Percentiles rank a stretch among this genome's conserved stretches.
These are phyloP conservation scores for Periparus ater DNA, from an alignment of 2,797 vertebrate species.

Conservation along the genomic window DNA sequence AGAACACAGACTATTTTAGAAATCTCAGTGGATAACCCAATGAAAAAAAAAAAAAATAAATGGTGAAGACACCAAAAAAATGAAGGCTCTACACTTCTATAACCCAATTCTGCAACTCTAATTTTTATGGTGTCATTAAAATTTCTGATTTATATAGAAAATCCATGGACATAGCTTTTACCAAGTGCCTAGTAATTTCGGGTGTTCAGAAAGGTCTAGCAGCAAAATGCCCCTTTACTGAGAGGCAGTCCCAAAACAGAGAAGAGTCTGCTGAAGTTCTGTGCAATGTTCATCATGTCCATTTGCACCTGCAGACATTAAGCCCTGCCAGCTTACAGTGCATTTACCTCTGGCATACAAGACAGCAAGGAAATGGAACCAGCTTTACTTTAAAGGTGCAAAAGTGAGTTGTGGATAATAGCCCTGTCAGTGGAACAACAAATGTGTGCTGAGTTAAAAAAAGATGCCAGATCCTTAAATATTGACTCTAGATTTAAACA, in stretches of 20 bases:
- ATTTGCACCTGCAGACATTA: neutral
- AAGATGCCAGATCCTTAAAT: neutral
- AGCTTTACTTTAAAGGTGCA: neutral
- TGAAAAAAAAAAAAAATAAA: neutral
- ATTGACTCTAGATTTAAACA: neutral
- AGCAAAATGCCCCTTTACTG: neutral
- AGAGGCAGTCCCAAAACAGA: accelerated
- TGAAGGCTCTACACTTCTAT: neutral
- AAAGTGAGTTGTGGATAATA: neutral
- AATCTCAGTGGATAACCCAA: neutral
- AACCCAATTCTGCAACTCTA: neutral
- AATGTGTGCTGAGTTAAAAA: neutral
- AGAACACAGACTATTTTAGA: neutral
- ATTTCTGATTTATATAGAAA: neutral
- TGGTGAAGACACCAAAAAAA: neutral
- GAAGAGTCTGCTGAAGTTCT: neutral
- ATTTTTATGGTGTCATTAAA: neutral
- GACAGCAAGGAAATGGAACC: neutral
- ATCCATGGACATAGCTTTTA: neutral
- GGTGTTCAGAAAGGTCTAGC: neutral
- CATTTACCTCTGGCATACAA: neutral
- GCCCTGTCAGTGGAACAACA: neutral
- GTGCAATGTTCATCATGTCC: too few species aligned
- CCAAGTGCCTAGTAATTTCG: neutral
- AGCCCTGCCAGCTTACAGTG: accelerated